These are phyloP conservation scores for Falco rusticolus DNA, from an alignment of 2,797 vertebrate genomes.

Conservation along the genomic window DNA sequence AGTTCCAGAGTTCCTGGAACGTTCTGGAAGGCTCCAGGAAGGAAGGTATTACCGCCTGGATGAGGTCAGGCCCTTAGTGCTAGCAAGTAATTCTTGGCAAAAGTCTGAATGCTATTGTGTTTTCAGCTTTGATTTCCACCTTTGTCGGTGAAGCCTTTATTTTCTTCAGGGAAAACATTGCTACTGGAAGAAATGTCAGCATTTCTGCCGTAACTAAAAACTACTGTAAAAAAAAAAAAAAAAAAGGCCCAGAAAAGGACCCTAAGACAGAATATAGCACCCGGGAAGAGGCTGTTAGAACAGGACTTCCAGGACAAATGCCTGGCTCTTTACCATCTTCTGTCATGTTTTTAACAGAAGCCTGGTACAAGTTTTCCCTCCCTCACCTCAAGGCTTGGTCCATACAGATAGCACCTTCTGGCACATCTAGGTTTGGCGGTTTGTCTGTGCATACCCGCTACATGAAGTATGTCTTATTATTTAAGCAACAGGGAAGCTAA, in stretches of 20 bases:
- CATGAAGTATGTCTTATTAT: background rate
- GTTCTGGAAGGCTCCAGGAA: slow-evolving; percentile 18
- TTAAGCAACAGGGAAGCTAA: background rate
- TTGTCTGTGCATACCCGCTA: background rate
- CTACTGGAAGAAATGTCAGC: background rate
- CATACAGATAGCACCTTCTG: background rate
- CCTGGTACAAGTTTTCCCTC: background rate
- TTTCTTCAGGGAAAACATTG: background rate
- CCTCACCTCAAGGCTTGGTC: background rate
- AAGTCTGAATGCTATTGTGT: background rate
- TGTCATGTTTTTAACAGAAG: background rate
- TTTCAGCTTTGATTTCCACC: background rate
- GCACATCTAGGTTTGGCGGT: background rate
- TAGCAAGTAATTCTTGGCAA: background rate
- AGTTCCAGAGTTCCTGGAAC: slow-evolving; percentile 16
- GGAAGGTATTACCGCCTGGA: background rate
- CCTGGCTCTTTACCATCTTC: background rate
- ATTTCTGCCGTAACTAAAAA: background rate
- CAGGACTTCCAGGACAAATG: background rate
- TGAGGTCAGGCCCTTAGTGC: background rate
- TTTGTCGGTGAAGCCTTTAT: background rate
- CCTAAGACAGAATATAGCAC: background rate
- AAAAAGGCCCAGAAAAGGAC: background rate
- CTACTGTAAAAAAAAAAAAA: background rate
- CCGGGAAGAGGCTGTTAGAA: background rate